These are phyloP conservation scores for Dicranocentrus wangi DNA, from an alignment of 2,888 invertebrate species.

Conservation along the genomic window DNA sequence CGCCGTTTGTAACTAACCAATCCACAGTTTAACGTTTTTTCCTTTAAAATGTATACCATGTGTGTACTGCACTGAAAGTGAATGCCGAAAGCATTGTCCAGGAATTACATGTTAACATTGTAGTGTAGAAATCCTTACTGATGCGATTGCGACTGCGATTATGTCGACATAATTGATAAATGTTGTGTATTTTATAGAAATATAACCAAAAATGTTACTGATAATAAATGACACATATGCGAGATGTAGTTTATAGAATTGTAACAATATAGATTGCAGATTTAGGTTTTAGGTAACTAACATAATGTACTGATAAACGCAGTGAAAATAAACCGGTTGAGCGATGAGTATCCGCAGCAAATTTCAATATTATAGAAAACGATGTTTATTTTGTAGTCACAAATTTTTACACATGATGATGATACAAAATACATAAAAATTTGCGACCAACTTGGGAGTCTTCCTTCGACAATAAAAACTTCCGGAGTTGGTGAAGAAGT, in stretches of 20 bases:
- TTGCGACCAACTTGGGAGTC: constrained; percentile 33
- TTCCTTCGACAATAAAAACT: constrained; percentile 49
- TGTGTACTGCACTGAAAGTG: not conserved
- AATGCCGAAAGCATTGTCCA: constrained; percentile 4
- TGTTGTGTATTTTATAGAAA: not conserved
- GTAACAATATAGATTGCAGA: not conserved
- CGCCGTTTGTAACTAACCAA: not conserved
- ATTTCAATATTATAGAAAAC: constrained; percentile 41
- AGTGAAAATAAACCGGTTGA: not conserved
- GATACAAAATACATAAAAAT: constrained; percentile 56
- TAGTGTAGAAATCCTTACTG: not conserved
- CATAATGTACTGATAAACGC: not conserved
- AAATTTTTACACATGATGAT: constrained; percentile 51
- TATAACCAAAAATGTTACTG: not conserved
- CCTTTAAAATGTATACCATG: not conserved
- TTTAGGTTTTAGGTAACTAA: not conserved
- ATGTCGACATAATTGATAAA: too few relatives aligned
- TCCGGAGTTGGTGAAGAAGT: constrained; percentile 35
- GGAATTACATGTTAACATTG: not conserved
- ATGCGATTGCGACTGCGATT: too few relatives aligned
- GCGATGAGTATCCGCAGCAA: not conserved
- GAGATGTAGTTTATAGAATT: not conserved
- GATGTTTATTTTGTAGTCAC: constrained; percentile 47
- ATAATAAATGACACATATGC: not conserved
- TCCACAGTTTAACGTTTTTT: not conserved